Conservation (phyloP, 2,888 invertebrate genomes). For the Ectobius pallidus region DNA sequence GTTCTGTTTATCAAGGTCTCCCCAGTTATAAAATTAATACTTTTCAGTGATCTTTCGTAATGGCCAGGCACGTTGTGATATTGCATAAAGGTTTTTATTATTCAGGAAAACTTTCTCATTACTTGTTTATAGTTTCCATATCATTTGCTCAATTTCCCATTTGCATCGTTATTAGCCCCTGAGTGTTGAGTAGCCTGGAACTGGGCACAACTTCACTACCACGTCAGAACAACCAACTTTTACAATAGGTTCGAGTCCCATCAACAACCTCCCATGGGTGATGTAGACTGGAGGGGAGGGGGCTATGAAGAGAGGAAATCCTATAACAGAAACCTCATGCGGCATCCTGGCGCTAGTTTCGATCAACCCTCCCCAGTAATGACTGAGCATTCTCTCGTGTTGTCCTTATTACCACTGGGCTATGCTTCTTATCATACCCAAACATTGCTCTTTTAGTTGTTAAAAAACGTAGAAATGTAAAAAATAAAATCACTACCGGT, state of each 20-base stretch:
- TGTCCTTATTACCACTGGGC: background rate
- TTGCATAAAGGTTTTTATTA: too few species aligned
- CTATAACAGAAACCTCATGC: slow-evolving; percentile 17
- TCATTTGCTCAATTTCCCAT: too few species aligned
- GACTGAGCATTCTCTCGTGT: background rate
- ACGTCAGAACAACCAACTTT: slow-evolving; percentile 20
- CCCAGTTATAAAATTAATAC: too few species aligned
- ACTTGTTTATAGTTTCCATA: too few species aligned
- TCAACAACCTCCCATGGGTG: slow-evolving; percentile 20
- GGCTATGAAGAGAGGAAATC: slow-evolving; percentile 12
- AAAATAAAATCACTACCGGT: too few species aligned
- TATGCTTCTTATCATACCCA: background rate
- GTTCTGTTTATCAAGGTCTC: too few species aligned
- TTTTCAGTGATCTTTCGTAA: too few species aligned
- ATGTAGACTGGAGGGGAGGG: slow-evolving; percentile 9
- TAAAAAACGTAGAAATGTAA: too few species aligned
- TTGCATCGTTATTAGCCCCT: too few species aligned
- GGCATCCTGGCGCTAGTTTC: slow-evolving; percentile 9
- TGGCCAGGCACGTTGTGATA: too few species aligned
- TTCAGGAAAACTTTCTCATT: too few species aligned
- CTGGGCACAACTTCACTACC: slow-evolving; percentile 2
- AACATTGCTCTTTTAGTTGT: too few species aligned
- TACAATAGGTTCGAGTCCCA: slow-evolving; percentile 22
- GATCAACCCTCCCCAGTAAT: slow-evolving; percentile 16
- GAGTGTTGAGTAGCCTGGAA: slow-evolving; percentile 3